Percentiles rank a stretch among this genome's conserved stretches.
phyloP scores from a whole-genome alignment of 2,113 vertebrate species.

The Lutjanus erythropterus region DNA sequence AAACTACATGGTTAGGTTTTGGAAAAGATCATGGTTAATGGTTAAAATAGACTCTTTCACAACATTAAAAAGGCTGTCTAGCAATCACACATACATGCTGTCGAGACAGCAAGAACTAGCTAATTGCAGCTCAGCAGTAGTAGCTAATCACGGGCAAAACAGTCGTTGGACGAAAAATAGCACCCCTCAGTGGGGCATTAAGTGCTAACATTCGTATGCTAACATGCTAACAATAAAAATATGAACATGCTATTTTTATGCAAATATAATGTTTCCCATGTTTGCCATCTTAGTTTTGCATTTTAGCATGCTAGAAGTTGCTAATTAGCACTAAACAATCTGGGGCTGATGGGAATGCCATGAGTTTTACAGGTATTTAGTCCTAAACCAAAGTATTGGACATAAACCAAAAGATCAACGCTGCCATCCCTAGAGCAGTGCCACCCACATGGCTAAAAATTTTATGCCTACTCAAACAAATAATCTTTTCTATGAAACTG shows the following conservation, averaged over 20 bases:
- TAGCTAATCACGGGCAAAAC: too few species aligned
- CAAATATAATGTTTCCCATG: background rate
- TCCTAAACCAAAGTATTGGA: background rate
- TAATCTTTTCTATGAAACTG: constrained; percentile 1
- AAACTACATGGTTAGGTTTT: too few species aligned
- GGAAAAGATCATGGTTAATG: too few species aligned
- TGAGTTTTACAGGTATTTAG: background rate
- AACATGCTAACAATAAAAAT: background rate
- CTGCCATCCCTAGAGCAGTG: background rate
- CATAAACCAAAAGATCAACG: too few species aligned
- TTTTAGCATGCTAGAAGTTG: background rate
- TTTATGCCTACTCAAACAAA: constrained; percentile 11
- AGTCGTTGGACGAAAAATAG: too few species aligned
- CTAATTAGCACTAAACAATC: background rate
- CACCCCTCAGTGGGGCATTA: background rate
- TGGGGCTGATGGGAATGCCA: background rate
- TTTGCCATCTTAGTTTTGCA: background rate
- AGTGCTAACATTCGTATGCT: background rate
- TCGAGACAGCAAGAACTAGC: too few species aligned
- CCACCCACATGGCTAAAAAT: background rate
- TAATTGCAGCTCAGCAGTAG: too few species aligned
- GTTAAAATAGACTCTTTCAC: too few species aligned
- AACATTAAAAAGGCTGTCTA: too few species aligned
- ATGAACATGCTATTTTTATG: background rate
- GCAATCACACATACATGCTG: too few species aligned